A percentile compares a stretch with the other conserved stretches of the same genome.
Evolutionary conservation across 2,888 invertebrate genomes (phyloP).

Genomic region (Ecdyonurus torrentis): DNA sequence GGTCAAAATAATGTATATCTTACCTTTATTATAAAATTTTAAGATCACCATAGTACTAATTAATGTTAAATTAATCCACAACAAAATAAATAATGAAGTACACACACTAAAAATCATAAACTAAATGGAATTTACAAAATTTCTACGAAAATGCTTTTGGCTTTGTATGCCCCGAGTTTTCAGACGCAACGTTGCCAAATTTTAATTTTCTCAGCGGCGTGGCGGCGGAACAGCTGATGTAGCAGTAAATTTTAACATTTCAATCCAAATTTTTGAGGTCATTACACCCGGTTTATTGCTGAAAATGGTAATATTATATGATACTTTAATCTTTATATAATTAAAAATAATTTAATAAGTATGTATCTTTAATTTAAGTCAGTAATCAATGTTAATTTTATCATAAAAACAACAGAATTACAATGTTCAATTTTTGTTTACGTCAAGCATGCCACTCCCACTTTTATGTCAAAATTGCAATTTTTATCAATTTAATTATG

Average conservation of each 20-base stretch:
- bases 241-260: too few relatives aligned
- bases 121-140: conserved; percentile 3
- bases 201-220: neutral
- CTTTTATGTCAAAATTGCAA: too few relatives aligned
- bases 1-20: neutral
- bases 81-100: neutral
- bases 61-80: neutral
- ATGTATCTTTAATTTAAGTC: too few relatives aligned
- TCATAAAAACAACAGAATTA: too few relatives aligned
- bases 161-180: neutral
- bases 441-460: too few relatives aligned
- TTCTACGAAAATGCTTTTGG: neutral
- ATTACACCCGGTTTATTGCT: neutral
- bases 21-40: neutral
- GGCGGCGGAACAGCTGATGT: neutral
- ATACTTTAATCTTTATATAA: neutral
- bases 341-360: too few relatives aligned
- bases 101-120: neutral
- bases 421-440: too few relatives aligned
- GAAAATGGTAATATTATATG: neutral
- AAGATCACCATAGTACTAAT: neutral
- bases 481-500: too few relatives aligned
- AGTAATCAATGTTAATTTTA: too few relatives aligned
- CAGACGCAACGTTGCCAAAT: conserved; percentile 3
- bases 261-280: neutral